Conservation (phyloP, 2,113 vertebrate species). For the Malurus elegans region DNA sequence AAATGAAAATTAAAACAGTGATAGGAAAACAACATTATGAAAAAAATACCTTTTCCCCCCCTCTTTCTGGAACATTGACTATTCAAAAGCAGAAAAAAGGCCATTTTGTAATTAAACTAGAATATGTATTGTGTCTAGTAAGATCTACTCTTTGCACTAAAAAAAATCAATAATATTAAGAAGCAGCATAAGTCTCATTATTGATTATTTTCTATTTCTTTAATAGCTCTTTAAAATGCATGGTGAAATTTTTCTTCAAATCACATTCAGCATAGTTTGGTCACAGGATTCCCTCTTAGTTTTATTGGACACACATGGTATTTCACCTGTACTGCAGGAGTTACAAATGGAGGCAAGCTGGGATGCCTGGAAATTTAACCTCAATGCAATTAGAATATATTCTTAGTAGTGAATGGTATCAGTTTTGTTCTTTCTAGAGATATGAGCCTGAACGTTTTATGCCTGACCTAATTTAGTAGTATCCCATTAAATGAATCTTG, state of each 20-base stretch:
- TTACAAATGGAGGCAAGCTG: slow-evolving; percentile 9
- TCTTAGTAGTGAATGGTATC: slow-evolving; percentile 5
- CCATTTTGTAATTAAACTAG: not conserved
- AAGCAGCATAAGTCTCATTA: not conserved
- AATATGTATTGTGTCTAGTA: not conserved
- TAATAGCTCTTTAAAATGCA: not conserved
- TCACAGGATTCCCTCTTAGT: not conserved
- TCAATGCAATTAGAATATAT: not conserved
- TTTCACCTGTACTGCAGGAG: not conserved
- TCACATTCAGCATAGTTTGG: not conserved
- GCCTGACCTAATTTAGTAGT: slow-evolving; percentile 28
- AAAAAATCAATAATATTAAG: not conserved
- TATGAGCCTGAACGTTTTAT: slow-evolving; percentile 11
- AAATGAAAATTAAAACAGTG: not conserved
- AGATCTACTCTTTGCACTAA: not conserved
- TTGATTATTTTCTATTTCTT: not conserved
- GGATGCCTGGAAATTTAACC: slow-evolving; percentile 18
- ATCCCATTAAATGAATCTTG: slow-evolving; percentile 32
- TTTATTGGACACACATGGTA: not conserved
- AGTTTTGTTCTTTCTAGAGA: slow-evolving; percentile 24
- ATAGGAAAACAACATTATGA: not conserved
- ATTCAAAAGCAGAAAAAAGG: not conserved
- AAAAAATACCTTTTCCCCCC: not conserved
- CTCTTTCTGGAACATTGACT: not conserved
- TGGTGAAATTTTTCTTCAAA: not conserved